phyloP scores from a whole-genome alignment of 35 echinoderm and acorn worm species.

The Acanthaster planci region DNA sequence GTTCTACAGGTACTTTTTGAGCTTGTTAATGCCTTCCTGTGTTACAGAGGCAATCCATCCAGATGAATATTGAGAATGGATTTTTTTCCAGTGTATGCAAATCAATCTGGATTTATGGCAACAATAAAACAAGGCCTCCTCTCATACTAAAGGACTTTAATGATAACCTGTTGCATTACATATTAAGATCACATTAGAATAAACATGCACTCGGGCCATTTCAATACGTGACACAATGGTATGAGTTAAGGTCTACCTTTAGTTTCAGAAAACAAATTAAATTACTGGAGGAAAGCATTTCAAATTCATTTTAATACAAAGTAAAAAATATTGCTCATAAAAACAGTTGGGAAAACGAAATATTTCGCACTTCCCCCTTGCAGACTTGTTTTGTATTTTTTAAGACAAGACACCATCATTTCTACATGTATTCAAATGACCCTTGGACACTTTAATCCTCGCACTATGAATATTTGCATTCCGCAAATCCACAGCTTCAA shows the following conservation, averaged over 20 bases:
- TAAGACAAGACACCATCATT: constrained; percentile 8
- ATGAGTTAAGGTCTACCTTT: neutral
- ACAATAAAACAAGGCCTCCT: too few relatives aligned
- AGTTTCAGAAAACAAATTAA: neutral
- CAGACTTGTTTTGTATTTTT: neutral
- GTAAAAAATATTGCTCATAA: constrained; percentile 31
- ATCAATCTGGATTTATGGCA: too few relatives aligned
- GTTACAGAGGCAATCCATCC: too few relatives aligned
- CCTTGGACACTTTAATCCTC: neutral
- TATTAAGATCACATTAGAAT: too few relatives aligned
- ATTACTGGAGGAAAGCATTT: neutral
- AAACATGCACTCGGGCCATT: constrained; percentile 1
- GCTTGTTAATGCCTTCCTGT: too few relatives aligned
- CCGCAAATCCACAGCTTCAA: constrained; percentile 19
- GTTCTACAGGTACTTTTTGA: too few relatives aligned
- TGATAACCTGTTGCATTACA: too few relatives aligned
- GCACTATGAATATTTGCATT: constrained; percentile 10
- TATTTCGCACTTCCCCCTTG: neutral
- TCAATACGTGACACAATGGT: constrained; percentile 24
- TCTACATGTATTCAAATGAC: constrained; percentile 27
- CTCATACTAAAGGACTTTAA: too few relatives aligned
- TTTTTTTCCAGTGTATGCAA: too few relatives aligned
- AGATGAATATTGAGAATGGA: too few relatives aligned
- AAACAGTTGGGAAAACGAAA: constrained; percentile 4
- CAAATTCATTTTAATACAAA: constrained; percentile 15